Base-by-base conservation (phyloP, 1,140 invertebrate genomes). In the Polyergus mexicanus region DNA sequence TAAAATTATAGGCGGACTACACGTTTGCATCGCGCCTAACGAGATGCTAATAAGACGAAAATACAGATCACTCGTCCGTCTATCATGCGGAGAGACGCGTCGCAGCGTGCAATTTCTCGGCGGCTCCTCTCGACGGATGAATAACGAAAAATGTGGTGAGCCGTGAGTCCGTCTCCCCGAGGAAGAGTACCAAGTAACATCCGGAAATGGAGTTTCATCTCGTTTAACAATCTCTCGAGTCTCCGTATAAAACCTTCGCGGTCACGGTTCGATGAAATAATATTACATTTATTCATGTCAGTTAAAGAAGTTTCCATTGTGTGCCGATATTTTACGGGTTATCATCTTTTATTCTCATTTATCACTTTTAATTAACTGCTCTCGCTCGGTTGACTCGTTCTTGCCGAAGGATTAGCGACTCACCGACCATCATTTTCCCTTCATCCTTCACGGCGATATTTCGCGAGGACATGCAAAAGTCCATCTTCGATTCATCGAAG, bases 101-200 rank as follows among this genome's bases (percentile, higher is more conserved):
- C 66, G 54, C 51, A 35, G 25, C 77, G 47, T 25, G 68, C 78
- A 38, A 60, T 72, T 81, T 83, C 54, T 32, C 51, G 38, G 68
- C 78, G 78, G 25, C 38, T 54, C 71, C 54, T 83, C 78, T 62
- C 54, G 54, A 83, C 68, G 78, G 68, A 35, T 74, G 54, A 74
- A 83, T 72, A 60, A 83, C 72, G 68, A 74, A 74, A 83, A 83
- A 74, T 60, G 78, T 71, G 54, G 68, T 74, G 78, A 83, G 38
- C 38, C 78, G 38, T 19, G 68, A 74, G n/a, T 19, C 44, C 44
- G 16, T 10, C 44, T 47, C 35, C 44, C 54, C 62, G 68, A 74
- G 32, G 41, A 74, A 47, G 78, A 69, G 32, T 74, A 58, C 38
- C 35, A 25, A 22, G 11, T 38, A 35, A 56, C 28, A 25, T 54